Base-by-base conservation (phyloP, 92 coral and sea anemone species). In the Desmophyllum pertusum region DNA sequence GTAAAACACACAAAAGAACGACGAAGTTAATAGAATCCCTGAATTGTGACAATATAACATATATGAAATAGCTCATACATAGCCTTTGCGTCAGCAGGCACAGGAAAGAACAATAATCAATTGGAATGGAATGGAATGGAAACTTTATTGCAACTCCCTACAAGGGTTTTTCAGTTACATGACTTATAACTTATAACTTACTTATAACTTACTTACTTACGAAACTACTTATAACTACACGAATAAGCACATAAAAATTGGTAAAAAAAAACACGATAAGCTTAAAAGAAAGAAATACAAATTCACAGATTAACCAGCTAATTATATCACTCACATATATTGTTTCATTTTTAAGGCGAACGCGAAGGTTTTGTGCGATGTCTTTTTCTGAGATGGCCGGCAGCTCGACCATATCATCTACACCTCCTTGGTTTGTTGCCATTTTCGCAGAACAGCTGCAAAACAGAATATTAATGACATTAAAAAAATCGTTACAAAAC, bases 331-430 rank as follows among this genome's bases (percentile, higher is more conserved):
- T 94, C 31, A 92, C 98, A 71, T 95, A 95, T 31, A 95, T 95
- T 14, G 72, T 79, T 79, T 95, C 97, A 13, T 64, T 82, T 70
- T 89, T 87, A 27, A 95, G 89, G 36, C 98, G 90, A 52, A 75
- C 75, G 30, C 55, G 65, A 40, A 95, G 91, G 73, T 95, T 95
- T 42, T 92, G 92, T 0, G 95, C 95, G 27, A 95, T 95, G 18
- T 91, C 92, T 41, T 87, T 87, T 64, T 95, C 98, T 10, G 89
- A 78, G 36, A 95, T 91, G 30, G 91, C 89, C 10, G 71, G 83
- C 27, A 95, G 72, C 76, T 93, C 97, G 14, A 92, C 94, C 98
- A 95, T 93, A 55, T 95, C 98, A 43, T 89, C 91, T 33, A 86
- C 75, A 50, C 93, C 95, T 2, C 73, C 86, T 18, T 59, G 77